Evolutionary conservation across 2,888 invertebrate species (phyloP).

Genomic region (Chymomyza caudatula): DNA sequence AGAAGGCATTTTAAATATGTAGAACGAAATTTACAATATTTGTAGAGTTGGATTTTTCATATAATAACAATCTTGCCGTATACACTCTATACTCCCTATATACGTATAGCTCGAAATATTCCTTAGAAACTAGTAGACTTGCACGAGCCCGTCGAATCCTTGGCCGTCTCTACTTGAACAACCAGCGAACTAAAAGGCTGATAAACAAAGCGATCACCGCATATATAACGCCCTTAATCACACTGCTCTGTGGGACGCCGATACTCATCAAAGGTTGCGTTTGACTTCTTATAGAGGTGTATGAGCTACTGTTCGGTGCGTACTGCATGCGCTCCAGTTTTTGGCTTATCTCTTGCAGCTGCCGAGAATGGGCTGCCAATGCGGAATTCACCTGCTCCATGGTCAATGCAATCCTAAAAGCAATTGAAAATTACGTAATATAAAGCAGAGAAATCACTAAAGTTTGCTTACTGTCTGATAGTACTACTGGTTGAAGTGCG

Average conservation of each 20-base stretch:
- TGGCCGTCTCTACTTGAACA: slow-evolving; percentile 59
- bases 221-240: slow-evolving; percentile 65
- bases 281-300: slow-evolving; percentile 12
- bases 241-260: slow-evolving; percentile 62
- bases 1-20: slow-evolving; percentile 42
- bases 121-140: slow-evolving; percentile 16
- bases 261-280: slow-evolving; percentile 38
- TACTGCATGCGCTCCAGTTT: slow-evolving; percentile 75
- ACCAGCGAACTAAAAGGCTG: slow-evolving; percentile 71
- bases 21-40: slow-evolving; percentile 42
- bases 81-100: neutral
- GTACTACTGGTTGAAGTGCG: slow-evolving; percentile 43
- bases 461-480: slow-evolving; percentile 54
- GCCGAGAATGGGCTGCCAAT: slow-evolving; percentile 79
- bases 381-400: slow-evolving; percentile 79
- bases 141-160: neutral
- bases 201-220: slow-evolving; percentile 64
- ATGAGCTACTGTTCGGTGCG: slow-evolving; percentile 45
- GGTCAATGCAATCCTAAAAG: slow-evolving; percentile 78
- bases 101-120: neutral
- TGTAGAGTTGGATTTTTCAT: neutral
- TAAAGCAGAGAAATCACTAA: neutral
- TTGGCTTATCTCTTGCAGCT: slow-evolving; percentile 76
- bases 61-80: neutral
- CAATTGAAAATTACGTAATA: neutral